Base-by-base conservation (phyloP, 2,888 invertebrate genomes). In the Nomada goodeniana region DNA sequence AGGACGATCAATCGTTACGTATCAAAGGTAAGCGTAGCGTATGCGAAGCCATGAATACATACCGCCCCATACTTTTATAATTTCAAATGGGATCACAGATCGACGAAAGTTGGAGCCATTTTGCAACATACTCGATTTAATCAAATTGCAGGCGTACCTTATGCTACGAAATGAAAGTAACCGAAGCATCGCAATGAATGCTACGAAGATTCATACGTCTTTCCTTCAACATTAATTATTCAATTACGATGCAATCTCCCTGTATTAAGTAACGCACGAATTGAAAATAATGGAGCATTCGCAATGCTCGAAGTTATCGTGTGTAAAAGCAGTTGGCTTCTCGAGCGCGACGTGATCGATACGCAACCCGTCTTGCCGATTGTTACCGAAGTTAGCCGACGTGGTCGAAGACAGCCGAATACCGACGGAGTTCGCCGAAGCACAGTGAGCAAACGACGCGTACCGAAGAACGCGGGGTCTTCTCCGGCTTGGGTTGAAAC, bases 401-500 rank as follows among this genome's bases (percentile, higher is more conserved):
- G 36, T 10, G 1, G 44, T 10, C 88, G 88, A 71, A 20, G n/a
- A 9, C 10, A 29, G 36, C 67, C 87, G 87, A 83, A 13, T 2
- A 1, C 10, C 2, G 18, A 2, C 84, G 85, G 67, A 75, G n/a
- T 10, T 23, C 29, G 29, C 68, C 88, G 86, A 88, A 53, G 60
- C n/a, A 36, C 64, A 20, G 70, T 82, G 83, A 78, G 75, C 79
- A 82, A 89, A 84, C 86, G 87, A 86, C 88, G 86, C 89, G 86
- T 73, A 82, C 69, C 47, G 89, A 88, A 82, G 83, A 84, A 89
- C 85, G 89, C 85, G 87, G 72, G 80, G 79, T 74, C 80, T 85
- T 89, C 87, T 85, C 80, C 87, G 90, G 88, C 88, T 86, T 88
- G 85, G 87, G 63, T 83, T 79, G 81, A 88, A 90, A 90, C 84